Evolutionary conservation across 2,888 invertebrate species (phyloP).

Genomic region (Cyaniris semiargus): DNA sequence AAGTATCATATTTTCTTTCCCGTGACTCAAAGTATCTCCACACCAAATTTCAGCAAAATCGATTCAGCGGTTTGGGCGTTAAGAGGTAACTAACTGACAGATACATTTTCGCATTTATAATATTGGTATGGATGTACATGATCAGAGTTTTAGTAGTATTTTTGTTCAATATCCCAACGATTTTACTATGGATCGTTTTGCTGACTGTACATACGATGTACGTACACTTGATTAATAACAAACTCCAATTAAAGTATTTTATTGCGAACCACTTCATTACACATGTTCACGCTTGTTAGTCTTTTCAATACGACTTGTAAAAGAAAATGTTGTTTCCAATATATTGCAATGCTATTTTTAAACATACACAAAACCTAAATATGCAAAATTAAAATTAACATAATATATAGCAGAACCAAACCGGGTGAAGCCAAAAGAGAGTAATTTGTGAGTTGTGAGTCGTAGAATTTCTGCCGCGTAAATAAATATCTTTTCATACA

Average conservation of each 20-base stretch:
- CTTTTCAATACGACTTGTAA: conserved; percentile 27
- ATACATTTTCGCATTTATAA: no score
- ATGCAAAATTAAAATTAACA: not conserved
- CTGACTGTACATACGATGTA: not conserved
- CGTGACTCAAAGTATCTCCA: no score
- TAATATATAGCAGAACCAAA: not conserved
- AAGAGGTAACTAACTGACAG: no score
- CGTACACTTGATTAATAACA: conserved; percentile 41
- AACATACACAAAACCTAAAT: not conserved
- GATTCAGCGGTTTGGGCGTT: no score
- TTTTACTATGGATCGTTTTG: not conserved
- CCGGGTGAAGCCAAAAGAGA: no score
- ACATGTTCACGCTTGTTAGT: conserved; percentile 41
- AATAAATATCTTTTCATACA: no score
- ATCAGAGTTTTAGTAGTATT: no score
- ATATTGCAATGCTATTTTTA: not conserved
- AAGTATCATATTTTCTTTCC: no score
- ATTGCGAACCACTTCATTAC: conserved; percentile 37
- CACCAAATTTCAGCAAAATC: no score
- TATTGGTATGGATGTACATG: no score
- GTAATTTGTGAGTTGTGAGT: no score
- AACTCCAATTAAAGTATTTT: conserved; percentile 43
- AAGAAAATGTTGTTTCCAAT: not conserved
- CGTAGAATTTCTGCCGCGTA: no score
- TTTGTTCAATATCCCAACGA: not conserved